Conservation (phyloP, 2,888 invertebrate genomes). For the Diaperis boleti region DNA sequence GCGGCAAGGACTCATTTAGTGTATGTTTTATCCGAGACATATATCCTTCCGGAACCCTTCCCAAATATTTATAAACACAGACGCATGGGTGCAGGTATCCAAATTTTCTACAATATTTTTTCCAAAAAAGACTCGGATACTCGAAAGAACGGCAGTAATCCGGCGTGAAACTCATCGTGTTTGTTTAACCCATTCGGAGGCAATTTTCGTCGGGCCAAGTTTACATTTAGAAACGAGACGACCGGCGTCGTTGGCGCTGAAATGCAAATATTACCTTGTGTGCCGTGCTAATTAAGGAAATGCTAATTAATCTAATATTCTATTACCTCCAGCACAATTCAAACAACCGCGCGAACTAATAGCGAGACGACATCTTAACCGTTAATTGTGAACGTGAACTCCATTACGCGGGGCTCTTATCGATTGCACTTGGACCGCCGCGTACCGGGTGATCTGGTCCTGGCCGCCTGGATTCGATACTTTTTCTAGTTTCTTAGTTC, state of each 20-base stretch:
- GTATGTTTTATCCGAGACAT: no score
- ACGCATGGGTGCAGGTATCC: no score
- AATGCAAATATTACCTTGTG: constrained; percentile 59
- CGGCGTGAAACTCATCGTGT: constrained; percentile 51
- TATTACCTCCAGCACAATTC: constrained; percentile 52
- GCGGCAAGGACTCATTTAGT: no score
- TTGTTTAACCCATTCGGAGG: constrained; percentile 53
- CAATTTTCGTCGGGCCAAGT: constrained; percentile 51
- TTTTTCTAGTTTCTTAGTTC: no score
- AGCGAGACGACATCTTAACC: constrained; percentile 33
- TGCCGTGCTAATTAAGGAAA: constrained; percentile 58
- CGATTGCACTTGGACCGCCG: neutral
- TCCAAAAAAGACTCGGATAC: no score
- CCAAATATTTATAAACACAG: no score
- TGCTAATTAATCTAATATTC: constrained; percentile 60
- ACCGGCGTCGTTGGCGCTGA: constrained; percentile 47
- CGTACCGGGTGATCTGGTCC: no score
- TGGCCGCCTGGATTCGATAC: no score
- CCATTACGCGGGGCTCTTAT: neutral
- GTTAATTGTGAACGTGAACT: constrained; percentile 32
- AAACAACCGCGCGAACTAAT: constrained; percentile 37
- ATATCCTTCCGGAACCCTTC: no score
- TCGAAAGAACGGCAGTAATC: no score
- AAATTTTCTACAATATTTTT: no score
- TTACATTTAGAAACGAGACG: constrained; percentile 51